Base-by-base conservation (phyloP, 2,888 invertebrate species). In the Ophraella communa region DNA sequence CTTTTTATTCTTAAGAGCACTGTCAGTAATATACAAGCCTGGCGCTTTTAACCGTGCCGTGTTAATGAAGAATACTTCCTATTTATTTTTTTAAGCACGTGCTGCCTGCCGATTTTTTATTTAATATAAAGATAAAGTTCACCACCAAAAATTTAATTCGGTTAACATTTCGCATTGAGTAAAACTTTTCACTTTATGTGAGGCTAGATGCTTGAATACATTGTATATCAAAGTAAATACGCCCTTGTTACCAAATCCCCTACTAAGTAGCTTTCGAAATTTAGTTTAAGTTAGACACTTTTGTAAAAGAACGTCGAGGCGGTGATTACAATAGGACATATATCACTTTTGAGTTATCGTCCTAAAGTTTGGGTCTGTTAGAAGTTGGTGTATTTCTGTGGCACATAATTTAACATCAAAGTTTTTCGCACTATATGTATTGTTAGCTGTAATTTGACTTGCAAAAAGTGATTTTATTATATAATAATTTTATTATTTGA, bases 251-350 rank as follows among this genome's bases (percentile, higher is more conserved):
- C 39, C 14, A 51, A 42, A 30, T 53, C 49, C 60, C 21, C 42
- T n/a, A 24, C 52, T 60, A 60, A 60, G 60, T 52, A 60, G 60
- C 60, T 60, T 60, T 60, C 20, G 39, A 30, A 53, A 60, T 60
- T 60, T 60, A 60, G 52, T 60, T 45, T 60, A 60, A 60, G 52
- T 60, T 60, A 60, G 52, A 60, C 60, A 60, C 52, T 60, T 47
- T 44, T 4, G 44, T 14, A 53, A 60, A 60, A 60, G 60, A 60
- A 60, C 52, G 21, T 52, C 27, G 44, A 44, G n/a, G 60, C 44
- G 27, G 52, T 60, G 60, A 60, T 60, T 60, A 60, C 60, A 60
- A 53, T 60, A 35, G 60, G 30, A 60, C 52, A 52, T 60, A 60
- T 60, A 60, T 60, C 53, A 60, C 59, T 60, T 60, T 60, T 60